A percentile compares a stretch with the other conserved stretches of the same genome.
phyloP scores from a whole-genome alignment of 37 sponge, comb jelly and placozoan species.

The Oopsacas minuta region DNA sequence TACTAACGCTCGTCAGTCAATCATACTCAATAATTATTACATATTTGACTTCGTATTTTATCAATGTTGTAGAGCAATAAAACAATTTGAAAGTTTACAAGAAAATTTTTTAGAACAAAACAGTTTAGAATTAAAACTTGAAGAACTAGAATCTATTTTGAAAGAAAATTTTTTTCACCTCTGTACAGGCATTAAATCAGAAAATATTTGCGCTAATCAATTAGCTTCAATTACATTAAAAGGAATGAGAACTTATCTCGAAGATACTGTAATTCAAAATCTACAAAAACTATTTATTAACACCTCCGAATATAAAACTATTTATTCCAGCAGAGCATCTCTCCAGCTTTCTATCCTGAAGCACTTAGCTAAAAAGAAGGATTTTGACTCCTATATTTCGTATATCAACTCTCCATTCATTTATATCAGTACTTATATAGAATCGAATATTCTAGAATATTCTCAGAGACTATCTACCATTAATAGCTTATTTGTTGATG shows the following conservation, averaged over 20 bases:
- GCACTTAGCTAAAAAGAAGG: not conserved
- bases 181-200: conserved; percentile 1
- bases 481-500: not conserved
- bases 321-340: not conserved
- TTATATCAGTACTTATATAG: not conserved
- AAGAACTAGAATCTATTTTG: not conserved
- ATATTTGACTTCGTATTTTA: conserved; percentile 6
- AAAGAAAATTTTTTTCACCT: not conserved
- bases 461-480: not conserved
- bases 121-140: not conserved
- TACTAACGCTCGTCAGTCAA: not conserved
- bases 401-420: not conserved
- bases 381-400: not conserved
- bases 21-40: not conserved
- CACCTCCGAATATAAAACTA: not conserved
- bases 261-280: not conserved
- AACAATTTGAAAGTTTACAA: not conserved
- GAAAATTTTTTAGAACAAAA: not conserved
- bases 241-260: not conserved
- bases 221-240: not conserved
- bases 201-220: not conserved
- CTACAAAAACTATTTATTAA: not conserved
- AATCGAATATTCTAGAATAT: not conserved
- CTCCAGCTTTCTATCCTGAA: not conserved
- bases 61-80: conserved; percentile 6